Evolutionary conservation across 2,113 vertebrate species (phyloP), one percentile per base, ranked within the genome.

Genomic region (Otolemur garnettii): DNA sequence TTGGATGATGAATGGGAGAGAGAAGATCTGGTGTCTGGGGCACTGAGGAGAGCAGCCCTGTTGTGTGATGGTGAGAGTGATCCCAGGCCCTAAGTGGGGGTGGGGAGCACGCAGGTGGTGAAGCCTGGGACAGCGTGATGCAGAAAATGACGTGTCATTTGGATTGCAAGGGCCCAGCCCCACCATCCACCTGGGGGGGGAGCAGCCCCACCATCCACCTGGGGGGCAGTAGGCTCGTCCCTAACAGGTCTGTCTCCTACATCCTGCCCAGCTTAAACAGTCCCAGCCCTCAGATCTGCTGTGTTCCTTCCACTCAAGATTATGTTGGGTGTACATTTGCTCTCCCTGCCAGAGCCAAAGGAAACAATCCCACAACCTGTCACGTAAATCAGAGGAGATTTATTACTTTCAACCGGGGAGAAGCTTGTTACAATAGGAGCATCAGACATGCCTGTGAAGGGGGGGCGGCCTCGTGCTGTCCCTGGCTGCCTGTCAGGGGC

Each of bases 351-450:
- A 80, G 83, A 90, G 50, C 84, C 80, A 71, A n/a, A 33, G 80
- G 74, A 92, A 87, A 91, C n/a, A 60, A 69, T 59, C 83, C 71
- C 80, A 66, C 53, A 84, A 53, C 33, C 66, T 90, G 85, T 84
- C 84, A 71, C 12, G 26, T 88, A 92, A 90, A 50, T 80, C 62
- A 69, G 77, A 71, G 53, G 82, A 96, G 87, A 95, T 84, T 59
- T 83, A 92, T 93, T 62, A 81, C 87, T 91, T 91, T 84, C 69
- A 87, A 33, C 57, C 53, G 90, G 71, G 45, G 10, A 90, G 80
- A 88, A 57, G 38, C 42, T 95, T 22, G n/a, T 83, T 53, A 84
- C 53, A 64, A 42, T 79, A 79, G 57, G 19, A 95, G 18, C 13
- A 22, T 24, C 22, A 7, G 4, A 53, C n/a, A 5, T 87, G 42